Percentiles rank a stretch among this genome's conserved stretches.
These are phyloP conservation scores for Arctia plantaginis DNA, from an alignment of 2,888 invertebrate species.

Conservation along the genomic window DNA sequence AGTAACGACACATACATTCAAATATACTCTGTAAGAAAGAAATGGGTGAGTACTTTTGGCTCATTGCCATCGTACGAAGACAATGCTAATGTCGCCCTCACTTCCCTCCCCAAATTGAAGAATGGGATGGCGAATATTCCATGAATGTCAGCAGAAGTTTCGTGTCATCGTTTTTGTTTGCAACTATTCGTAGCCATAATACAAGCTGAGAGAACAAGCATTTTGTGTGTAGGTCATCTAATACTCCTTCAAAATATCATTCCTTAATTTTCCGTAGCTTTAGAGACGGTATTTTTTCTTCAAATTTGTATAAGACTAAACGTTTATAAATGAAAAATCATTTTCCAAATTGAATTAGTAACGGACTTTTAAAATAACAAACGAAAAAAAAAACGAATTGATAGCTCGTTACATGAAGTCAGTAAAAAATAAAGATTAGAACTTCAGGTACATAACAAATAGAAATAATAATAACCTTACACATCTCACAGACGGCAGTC, in stretches of 20 bases:
- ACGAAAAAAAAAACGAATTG: too few relatives aligned
- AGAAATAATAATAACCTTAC: too few relatives aligned
- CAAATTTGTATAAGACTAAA: too few relatives aligned
- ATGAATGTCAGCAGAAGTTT: conserved; percentile 22
- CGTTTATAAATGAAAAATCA: too few relatives aligned
- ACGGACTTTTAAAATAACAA: too few relatives aligned
- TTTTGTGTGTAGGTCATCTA: background rate
- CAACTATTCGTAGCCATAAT: background rate
- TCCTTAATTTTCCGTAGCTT: background rate
- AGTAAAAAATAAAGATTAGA: too few relatives aligned
- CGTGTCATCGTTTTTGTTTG: conserved; percentile 10
- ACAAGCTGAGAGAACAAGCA: background rate
- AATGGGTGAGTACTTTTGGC: conserved; percentile 34
- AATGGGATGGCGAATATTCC: conserved; percentile 18
- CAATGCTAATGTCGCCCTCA: conserved; percentile 24
- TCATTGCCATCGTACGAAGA: conserved; percentile 34
- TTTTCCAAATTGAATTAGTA: too few relatives aligned
- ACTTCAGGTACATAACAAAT: too few relatives aligned
- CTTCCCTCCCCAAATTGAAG: conserved; percentile 15
- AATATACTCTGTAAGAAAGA: conserved; percentile 20
- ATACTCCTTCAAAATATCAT: background rate
- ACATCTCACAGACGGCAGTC: too few relatives aligned
- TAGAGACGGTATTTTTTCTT: too few relatives aligned
- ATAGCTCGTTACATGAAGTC: too few relatives aligned
- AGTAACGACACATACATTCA: background rate